Percentiles rank a stretch among this genome's conserved stretches.
phyloP scores from a whole-genome alignment of 1,140 invertebrate species.

The Pseudachorutes palmiensis region DNA sequence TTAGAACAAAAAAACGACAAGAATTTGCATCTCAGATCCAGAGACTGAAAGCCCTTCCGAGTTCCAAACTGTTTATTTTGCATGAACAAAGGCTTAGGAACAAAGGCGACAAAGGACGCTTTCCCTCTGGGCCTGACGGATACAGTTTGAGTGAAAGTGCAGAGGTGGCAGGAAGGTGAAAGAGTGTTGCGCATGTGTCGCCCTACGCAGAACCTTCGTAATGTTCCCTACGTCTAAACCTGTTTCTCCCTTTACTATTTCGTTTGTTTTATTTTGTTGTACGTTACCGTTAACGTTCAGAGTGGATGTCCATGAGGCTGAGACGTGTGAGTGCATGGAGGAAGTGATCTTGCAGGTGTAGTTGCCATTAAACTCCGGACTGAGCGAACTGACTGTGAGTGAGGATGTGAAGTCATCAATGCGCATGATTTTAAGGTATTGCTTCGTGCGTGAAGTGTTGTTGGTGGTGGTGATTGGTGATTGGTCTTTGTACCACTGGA shows the following conservation, averaged over 20 bases:
- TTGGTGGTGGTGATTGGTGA: background rate
- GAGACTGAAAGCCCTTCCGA: background rate
- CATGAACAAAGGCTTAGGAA: too few relatives aligned
- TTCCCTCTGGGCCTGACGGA: too few relatives aligned
- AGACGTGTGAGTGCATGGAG: background rate
- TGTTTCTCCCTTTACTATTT: background rate
- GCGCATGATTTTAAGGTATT: background rate
- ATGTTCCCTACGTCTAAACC: background rate
- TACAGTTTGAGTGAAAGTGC: too few relatives aligned
- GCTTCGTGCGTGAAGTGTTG: background rate
- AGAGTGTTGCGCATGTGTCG: too few relatives aligned
- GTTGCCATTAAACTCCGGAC: background rate
- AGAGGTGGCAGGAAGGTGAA: too few relatives aligned
- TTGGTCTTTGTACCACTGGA: background rate
- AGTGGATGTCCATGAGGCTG: background rate
- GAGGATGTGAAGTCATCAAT: slow-evolving; percentile 5
- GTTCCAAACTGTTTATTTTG: background rate
- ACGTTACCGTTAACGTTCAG: background rate
- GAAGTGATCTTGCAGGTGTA: background rate
- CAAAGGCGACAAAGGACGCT: too few relatives aligned
- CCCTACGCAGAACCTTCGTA: background rate
- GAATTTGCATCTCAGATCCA: background rate
- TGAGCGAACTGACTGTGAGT: background rate
- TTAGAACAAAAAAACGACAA: background rate
- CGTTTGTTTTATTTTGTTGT: background rate